These are phyloP conservation scores for Alca torda DNA, from an alignment of 2,797 vertebrate species.

Conservation along the genomic window DNA sequence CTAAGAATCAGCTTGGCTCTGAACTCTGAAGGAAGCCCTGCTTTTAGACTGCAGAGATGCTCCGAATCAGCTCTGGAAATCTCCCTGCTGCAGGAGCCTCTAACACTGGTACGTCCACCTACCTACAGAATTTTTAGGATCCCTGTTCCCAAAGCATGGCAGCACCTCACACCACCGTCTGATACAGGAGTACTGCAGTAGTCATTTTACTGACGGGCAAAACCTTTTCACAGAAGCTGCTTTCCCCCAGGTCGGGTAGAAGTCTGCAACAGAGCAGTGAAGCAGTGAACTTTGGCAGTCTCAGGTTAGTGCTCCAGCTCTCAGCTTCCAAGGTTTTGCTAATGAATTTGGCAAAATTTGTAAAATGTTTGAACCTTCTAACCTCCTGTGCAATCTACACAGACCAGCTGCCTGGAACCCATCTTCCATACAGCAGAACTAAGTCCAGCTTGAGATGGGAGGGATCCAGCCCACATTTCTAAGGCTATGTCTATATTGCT, in stretches of 20 bases:
- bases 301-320: rapidly evolving
- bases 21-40: background rate
- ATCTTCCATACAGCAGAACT: background rate
- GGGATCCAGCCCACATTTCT: background rate
- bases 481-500: background rate
- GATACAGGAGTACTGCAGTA: background rate
- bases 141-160: background rate
- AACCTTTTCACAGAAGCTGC: background rate
- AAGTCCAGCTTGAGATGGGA: background rate
- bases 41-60: background rate
- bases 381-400: background rate
- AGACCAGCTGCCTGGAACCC: background rate
- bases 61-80: background rate
- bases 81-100: background rate
- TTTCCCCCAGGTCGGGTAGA: background rate
- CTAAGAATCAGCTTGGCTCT: background rate
- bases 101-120: background rate
- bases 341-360: background rate
- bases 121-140: background rate
- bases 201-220: background rate
- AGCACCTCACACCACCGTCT: background rate
- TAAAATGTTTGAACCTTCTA: background rate
- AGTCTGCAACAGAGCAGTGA: background rate
- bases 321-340: background rate
- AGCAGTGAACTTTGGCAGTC: background rate